Base-by-base conservation (phyloP, 2,113 vertebrate species). In the Dicentrarchus labrax region DNA sequence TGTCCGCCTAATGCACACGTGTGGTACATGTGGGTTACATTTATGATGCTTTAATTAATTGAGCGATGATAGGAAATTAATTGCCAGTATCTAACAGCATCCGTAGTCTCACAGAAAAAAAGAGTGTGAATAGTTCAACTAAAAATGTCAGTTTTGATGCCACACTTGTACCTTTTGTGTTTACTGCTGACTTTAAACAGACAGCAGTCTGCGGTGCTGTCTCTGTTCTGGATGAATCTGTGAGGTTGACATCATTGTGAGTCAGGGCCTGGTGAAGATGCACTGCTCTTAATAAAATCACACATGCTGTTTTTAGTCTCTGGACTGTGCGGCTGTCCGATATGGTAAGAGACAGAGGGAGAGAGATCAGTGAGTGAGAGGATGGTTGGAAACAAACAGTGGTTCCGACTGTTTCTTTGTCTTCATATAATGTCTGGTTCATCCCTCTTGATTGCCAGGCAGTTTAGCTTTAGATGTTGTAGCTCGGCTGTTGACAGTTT, bases 211-310 rank as follows among this genome's bases (percentile, higher is more conserved):
- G 30, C 30, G 30, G 30, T 30, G 30, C 24, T 11, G 56, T 41
- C 47, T 22, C 30, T 86, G 64, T 67, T 62, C 13, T 8, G 22
- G 53, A 70, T 19, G 15, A 69, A 45, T 72, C 38, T n/a, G 0
- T 1, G 6, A 45, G 43, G 24, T 43, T 82, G 65, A 80, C 80
- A 57, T 80, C 48, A 51, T 22, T 62, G 72, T 43, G 69, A 78
- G 43, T 17, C 81, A 45, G 62, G 48, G 67, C 64, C 45, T 84
- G 84, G 39, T 60, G 57, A 73, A 66, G 77, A 80, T 84, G 84
- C 51, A 7, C 39, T 19, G 61, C 47, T 62, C 62, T 73, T 89
- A 82, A 86, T 82, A 48, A 82, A 88, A 89, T 89, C 74, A 50
- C 50, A 38, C 30, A 21, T 53, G 53, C 11, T 73, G 50, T 64